Conservation (phyloP, 2,888 invertebrate genomes). For the Drosophila pegasa region DNA sequence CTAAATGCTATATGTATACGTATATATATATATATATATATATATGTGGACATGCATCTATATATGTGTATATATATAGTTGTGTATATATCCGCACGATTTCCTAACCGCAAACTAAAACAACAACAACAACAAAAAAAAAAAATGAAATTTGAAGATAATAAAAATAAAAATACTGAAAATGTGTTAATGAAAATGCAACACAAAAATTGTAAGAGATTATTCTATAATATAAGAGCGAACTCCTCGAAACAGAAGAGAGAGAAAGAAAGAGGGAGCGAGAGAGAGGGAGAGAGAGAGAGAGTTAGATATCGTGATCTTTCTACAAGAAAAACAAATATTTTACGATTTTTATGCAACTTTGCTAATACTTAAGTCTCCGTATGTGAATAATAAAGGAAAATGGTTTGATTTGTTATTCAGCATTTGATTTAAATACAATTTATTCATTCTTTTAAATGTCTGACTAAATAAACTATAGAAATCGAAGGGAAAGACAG, state of each 20-base stretch:
- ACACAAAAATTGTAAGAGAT: conserved; percentile 1
- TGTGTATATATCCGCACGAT: conserved; percentile 1
- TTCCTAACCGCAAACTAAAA: background rate
- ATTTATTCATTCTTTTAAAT: background rate
- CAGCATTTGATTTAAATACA: background rate
- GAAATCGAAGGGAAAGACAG: background rate
- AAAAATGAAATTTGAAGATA: background rate
- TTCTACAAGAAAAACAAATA: conserved; percentile 42
- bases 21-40: background rate
- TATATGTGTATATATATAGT: conserved; percentile 7
- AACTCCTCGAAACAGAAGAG: background rate
- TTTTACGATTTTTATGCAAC: conserved; percentile 7
- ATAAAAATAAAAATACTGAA: background rate
- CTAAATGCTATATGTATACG: conserved; percentile 17
- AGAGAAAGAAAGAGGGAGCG: background rate
- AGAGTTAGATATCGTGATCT: conserved; percentile 33
- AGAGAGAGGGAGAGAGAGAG: conserved; percentile 5
- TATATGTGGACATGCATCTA: background rate
- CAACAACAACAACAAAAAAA: too few relatives aligned
- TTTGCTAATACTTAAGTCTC: background rate
- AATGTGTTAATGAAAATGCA: background rate
- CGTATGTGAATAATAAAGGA: background rate
- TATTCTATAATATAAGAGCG: background rate
- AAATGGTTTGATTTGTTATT: background rate
- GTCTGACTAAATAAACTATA: background rate